A percentile compares a stretch with the other conserved stretches of the same genome.
Conservation (phyloP, 2,797 vertebrate genomes). For the Cyprinodon diabolis region DNA sequence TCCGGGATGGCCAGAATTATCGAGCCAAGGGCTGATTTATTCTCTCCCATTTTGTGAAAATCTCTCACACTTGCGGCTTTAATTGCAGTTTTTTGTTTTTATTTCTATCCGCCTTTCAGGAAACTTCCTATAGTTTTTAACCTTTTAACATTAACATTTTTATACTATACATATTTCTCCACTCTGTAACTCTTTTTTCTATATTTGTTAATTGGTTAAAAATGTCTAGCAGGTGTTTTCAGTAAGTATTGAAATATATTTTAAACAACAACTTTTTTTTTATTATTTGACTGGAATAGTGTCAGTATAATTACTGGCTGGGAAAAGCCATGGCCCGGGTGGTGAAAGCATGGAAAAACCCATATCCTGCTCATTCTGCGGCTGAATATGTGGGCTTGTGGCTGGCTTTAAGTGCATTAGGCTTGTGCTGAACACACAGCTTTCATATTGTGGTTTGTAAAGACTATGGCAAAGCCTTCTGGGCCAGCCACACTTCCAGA, state of each 20-base stretch:
- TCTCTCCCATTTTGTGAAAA: conserved; percentile 63
- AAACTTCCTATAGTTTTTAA: not conserved
- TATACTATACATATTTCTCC: not conserved
- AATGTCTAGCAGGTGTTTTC: not conserved
- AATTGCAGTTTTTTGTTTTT: conserved; percentile 28
- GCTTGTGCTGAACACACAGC: conserved; percentile 83
- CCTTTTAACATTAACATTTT: not conserved
- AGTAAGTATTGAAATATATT: not conserved
- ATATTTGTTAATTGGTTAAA: not conserved
- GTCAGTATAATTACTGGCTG: conserved; percentile 88
- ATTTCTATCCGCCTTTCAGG: conserved; percentile 1
- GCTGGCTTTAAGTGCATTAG: conserved; percentile 83
- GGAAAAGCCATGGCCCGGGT: conserved; percentile 85
- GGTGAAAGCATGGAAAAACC: conserved; percentile 88
- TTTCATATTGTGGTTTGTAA: conserved; percentile 83
- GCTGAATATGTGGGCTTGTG: conserved; percentile 78
- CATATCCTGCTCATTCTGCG: conserved; percentile 88
- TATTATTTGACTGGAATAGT: conserved; percentile 56
- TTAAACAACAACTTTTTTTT: conserved; percentile 33
- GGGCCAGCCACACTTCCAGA: conserved; percentile 70
- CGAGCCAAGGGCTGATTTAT: conserved; percentile 75
- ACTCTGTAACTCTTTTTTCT: not conserved
- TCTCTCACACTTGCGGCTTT: conserved; percentile 47
- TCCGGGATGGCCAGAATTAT: conserved; percentile 74
- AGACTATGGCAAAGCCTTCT: conserved; percentile 77